Evolutionary conservation across 2,113 vertebrate genomes (phyloP), one percentile per base, ranked within the genome.

Genomic region (Struthidea cinerea): DNA sequence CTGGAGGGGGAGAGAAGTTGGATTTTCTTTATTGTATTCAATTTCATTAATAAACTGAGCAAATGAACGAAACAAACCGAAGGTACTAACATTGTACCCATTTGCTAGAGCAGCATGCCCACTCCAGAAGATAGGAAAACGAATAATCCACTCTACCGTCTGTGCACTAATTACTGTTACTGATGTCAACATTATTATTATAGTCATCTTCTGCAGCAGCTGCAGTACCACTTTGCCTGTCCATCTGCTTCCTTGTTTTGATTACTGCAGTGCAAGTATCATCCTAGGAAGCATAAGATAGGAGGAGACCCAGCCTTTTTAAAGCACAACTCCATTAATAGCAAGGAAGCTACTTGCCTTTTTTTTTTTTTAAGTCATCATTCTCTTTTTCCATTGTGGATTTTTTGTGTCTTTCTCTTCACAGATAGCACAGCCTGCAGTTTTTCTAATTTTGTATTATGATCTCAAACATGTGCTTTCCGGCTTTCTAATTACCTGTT

Each of bases 161-260:
- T 91, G 88, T 94, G 94, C 81, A 65, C 84, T 97, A 97, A 97
- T 97, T 97, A 95, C 94, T 89, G 76, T 84, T 97, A 96, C 87
- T 96, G 94, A 96, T 96, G 94, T 96, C 95, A 96, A 94, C 91
- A 93, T 96, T 94, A 84, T 94, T 96, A 95, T 95, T 97, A 60
- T 33, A 96, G 90, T 95, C 94, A 93, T 97, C 95, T 96, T 96
- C 91, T 92, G 35, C 82, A 89, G 91, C 96, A 96, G 96, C 97
- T 97, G 96, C 94, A 95, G 79, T 96, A 89, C 83, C 90, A 93
- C 90, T 97, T 97, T 91, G 94, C 93, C 92, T 97, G 91, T 95
- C 96, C 94, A 96, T 97, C 97, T 97, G 96, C 95, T 96, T 96
- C 94, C 94, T 95, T 96, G 93, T 96, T 97, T 94, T 96, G 91